Evolutionary conservation across 2,113 vertebrate genomes (phyloP).

Genomic region (Rhinoderma darwinii): DNA sequence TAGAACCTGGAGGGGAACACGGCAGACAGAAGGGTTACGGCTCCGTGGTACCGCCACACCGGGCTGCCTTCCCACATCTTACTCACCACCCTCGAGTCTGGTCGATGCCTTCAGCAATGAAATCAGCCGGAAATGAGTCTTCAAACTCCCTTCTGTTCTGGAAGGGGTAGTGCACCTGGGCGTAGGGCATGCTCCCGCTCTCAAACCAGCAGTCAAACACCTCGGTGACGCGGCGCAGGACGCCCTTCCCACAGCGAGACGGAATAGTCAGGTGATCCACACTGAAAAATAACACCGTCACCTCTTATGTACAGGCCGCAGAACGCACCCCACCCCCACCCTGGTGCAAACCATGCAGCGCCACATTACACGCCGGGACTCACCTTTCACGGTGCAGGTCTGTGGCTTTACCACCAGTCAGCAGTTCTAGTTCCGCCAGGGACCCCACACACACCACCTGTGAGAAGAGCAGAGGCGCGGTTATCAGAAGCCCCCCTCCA

Average conservation of each 20-base stretch:
- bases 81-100: slow-evolving; percentile 94
- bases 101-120: slow-evolving; percentile 97
- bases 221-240: slow-evolving; percentile 81
- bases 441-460: slow-evolving; percentile 95
- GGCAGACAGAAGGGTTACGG: not conserved
- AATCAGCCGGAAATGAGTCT: slow-evolving; percentile 93
- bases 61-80: not conserved
- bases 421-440: slow-evolving; percentile 86
- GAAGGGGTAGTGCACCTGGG: slow-evolving; percentile 96
- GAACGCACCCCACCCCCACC: too few relatives aligned
- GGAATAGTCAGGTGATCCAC: slow-evolving; percentile 86
- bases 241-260: slow-evolving; percentile 84
- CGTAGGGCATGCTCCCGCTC: slow-evolving; percentile 98
- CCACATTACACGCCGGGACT: slow-evolving; percentile 55
- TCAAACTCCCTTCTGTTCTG: slow-evolving; percentile 90
- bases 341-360: too few relatives aligned
- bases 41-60: not conserved
- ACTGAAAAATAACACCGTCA: slow-evolving; percentile 67
- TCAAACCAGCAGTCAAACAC: slow-evolving; percentile 99
- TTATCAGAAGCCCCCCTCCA: too few relatives aligned
- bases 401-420: slow-evolving; percentile 83
- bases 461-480: not conserved
- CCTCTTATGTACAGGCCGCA: too few relatives aligned
- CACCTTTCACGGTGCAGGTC: slow-evolving; percentile 97
- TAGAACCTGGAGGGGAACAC: slow-evolving; percentile 87